Evolutionary conservation across 2,797 vertebrate genomes (phyloP).

Genomic region (Carcharodon carcharias): DNA sequence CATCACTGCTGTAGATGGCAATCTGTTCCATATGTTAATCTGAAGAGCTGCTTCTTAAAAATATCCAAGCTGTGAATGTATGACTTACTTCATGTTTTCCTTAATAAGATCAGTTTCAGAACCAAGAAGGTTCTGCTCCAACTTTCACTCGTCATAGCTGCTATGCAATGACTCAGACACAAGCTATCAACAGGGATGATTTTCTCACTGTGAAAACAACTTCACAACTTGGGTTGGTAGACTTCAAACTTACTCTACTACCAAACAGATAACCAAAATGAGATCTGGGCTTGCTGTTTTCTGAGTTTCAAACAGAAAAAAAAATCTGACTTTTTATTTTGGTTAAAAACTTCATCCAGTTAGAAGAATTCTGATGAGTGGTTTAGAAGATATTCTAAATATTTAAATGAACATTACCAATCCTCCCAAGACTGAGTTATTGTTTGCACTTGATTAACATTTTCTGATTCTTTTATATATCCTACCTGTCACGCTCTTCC

Average conservation of each 20-base stretch:
- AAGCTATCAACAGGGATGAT: neutral
- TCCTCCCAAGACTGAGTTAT: neutral
- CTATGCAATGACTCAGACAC: neutral
- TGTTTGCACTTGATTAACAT: neutral
- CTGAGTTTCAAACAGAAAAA: neutral
- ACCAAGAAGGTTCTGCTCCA: constrained; percentile 14
- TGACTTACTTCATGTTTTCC: neutral
- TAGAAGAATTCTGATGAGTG: neutral
- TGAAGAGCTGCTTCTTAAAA: neutral
- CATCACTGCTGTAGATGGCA: constrained; percentile 7
- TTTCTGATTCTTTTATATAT: neutral
- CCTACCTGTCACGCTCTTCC: constrained; percentile 80
- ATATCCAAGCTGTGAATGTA: constrained; percentile 34
- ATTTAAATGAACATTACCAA: neutral
- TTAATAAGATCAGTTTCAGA: neutral
- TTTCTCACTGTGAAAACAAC: neutral
- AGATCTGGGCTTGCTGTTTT: neutral
- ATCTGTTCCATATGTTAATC: constrained; percentile 25
- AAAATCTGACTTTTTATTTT: neutral
- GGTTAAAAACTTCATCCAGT: neutral
- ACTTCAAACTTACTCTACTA: neutral
- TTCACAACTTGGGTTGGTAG: neutral
- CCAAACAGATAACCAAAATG: neutral
- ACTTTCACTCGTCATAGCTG: neutral
- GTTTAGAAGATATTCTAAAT: neutral